Percentiles rank a stretch among this genome's conserved stretches.
Conservation (phyloP, 2,113 vertebrate genomes). For the Forbesichthys agassizii region DNA sequence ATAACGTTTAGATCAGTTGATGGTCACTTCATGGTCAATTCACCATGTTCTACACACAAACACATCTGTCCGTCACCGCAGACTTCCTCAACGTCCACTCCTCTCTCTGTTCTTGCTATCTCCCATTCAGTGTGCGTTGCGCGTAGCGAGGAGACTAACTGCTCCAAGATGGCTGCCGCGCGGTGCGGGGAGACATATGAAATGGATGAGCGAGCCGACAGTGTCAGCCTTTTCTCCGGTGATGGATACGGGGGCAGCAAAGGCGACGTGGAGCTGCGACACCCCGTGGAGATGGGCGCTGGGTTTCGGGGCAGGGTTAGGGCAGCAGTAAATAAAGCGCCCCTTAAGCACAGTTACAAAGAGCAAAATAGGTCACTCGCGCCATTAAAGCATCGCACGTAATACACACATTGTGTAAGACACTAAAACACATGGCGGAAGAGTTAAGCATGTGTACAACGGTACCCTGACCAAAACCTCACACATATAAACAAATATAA, state of each 20-base stretch:
- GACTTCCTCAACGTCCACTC: constrained; percentile 50
- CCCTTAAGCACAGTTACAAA: background rate
- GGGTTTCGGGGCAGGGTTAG: constrained; percentile 6
- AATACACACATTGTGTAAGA: too few relatives aligned
- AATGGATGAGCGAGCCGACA: background rate
- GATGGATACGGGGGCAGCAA: background rate
- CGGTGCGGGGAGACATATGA: too few relatives aligned
- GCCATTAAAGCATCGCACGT: too few relatives aligned
- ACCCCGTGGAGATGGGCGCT: background rate
- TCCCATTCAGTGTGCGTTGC: constrained; percentile 12
- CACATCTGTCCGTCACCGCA: constrained; percentile 48
- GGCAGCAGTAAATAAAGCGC: constrained; percentile 30
- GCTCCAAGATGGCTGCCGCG: constrained; percentile 18
- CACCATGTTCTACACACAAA: constrained; percentile 43
- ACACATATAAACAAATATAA: too few relatives aligned
- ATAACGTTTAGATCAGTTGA: constrained; percentile 60
- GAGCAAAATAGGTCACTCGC: background rate
- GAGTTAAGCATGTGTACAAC: too few relatives aligned
- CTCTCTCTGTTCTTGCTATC: constrained; percentile 44
- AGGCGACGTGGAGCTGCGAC: background rate
- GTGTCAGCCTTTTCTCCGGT: background rate
- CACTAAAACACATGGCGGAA: too few relatives aligned
- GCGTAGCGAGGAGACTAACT: background rate
- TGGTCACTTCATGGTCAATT: constrained; percentile 53
- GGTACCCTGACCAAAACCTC: too few relatives aligned